These are phyloP conservation scores for human DNA, from an alignment of 2,113 vertebrate species.

Conservation along the genomic window GRCh38 chr2:156983501-156984000, in stretches of 20 bases:
- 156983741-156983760: slow-evolving; percentile 89
- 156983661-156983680: slow-evolving; percentile 87
- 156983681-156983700: slow-evolving; percentile 86
- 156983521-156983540: slow-evolving; percentile 89
- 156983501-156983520: slow-evolving; percentile 87
- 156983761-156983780: slow-evolving; percentile 88
- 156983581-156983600: slow-evolving; percentile 90
- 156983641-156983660: slow-evolving; percentile 87
- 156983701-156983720: slow-evolving; percentile 85
- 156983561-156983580: slow-evolving; percentile 90
- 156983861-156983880: slow-evolving; percentile 40
- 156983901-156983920: slow-evolving; percentile 45
- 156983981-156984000: not conserved
- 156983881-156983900: not conserved
- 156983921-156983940: slow-evolving; percentile 47
- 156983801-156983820: slow-evolving; percentile 89
- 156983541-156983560: slow-evolving; percentile 88
- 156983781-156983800: slow-evolving; percentile 88
- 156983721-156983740: slow-evolving; percentile 91
- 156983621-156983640: slow-evolving; percentile 88
- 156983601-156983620: slow-evolving; percentile 87
- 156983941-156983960: slow-evolving; percentile 57
- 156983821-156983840: slow-evolving; percentile 84
- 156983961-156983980: not conserved
- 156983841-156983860: slow-evolving; percentile 49